Base-by-base conservation (phyloP, 2,113 vertebrate species). In the Grus americana region DNA sequence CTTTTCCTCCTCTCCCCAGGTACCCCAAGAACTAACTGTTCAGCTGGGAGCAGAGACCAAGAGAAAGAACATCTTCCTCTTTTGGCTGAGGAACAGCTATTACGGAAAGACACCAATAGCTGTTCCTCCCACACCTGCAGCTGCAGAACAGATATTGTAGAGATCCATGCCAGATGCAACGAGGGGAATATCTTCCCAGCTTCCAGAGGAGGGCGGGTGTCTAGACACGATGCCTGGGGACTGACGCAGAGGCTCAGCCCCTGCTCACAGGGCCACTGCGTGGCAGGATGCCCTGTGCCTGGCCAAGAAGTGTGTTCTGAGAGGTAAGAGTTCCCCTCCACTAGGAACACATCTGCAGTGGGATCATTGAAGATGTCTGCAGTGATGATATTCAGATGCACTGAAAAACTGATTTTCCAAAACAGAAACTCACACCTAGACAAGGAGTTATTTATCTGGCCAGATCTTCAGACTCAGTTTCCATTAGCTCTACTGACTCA, bases 261-360 rank as follows among this genome's bases (percentile, higher is more conserved):
- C 11, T 17, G 49, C 32, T 46, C 1, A 0, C 54, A 52, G 40
- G 52, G 14, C 12, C 20, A 44, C 30, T 0, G 0, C 36, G 4
- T 7, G 10, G 20, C 52, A 55, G 29, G 12, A 72, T 2, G 6
- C 5, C 19, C 10, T 40, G 16, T 22, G 32, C n/a, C 12, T 46
- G 22, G 40, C 32, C 57, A 44, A 22, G n/a, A 23, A 55, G 16
- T 3, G 5, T 12, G 13, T 38, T 61, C n/a, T 44, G 38, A 55
- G 32, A 18, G 20, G 2, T 38, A 50, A 54, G 50, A 32, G 57
- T 8, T 83, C 20, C 30, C 38, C 22, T 72, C 59, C 38, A 42
- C 21, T 4, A 50, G 21, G 9, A 58, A 59, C 19, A n/a, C 26
- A 47, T 13, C 62, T 59, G 38, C 66, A 83, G 0, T 6, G 9